Evolutionary conservation across 64 coral and sea anemone species (phyloP).

Genomic region (Dendronephthya gigantea): DNA sequence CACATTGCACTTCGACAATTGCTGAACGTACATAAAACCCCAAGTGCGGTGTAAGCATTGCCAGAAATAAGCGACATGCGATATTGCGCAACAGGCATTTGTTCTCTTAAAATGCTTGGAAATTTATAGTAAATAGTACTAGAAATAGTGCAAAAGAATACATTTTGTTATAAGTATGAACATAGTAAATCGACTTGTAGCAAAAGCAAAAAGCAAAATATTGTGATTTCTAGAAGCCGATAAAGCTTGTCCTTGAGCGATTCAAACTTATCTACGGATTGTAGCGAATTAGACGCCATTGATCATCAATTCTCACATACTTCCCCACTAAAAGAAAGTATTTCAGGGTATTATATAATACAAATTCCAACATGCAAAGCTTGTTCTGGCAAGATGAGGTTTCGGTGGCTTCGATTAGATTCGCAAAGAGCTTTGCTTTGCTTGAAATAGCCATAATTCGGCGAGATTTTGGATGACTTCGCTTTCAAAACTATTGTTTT

Average conservation of each 20-base stretch:
- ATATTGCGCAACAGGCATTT: not conserved
- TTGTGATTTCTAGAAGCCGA: not conserved
- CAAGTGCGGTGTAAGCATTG: no score
- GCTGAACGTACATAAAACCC: no score
- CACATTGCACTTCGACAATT: no score
- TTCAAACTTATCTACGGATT: constrained; percentile 6
- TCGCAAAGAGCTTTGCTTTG: not conserved
- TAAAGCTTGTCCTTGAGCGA: not conserved
- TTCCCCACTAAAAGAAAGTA: not conserved
- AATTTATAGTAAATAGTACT: not conserved
- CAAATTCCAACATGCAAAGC: not conserved
- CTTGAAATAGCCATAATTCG: not conserved
- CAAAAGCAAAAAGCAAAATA: not conserved
- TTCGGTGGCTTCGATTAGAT: not conserved
- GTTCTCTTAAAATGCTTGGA: not conserved
- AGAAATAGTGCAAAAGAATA: not conserved
- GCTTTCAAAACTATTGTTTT: not conserved
- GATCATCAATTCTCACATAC: not conserved
- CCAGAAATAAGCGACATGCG: constrained; percentile 6
- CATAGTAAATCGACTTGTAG: no score
- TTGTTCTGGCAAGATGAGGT: not conserved
- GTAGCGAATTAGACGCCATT: not conserved
- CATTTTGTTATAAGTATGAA: no score
- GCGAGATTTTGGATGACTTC: not conserved
- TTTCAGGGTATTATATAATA: not conserved